Conservation (phyloP, 2,888 invertebrate genomes). For the Spilosoma lubricipeda region DNA sequence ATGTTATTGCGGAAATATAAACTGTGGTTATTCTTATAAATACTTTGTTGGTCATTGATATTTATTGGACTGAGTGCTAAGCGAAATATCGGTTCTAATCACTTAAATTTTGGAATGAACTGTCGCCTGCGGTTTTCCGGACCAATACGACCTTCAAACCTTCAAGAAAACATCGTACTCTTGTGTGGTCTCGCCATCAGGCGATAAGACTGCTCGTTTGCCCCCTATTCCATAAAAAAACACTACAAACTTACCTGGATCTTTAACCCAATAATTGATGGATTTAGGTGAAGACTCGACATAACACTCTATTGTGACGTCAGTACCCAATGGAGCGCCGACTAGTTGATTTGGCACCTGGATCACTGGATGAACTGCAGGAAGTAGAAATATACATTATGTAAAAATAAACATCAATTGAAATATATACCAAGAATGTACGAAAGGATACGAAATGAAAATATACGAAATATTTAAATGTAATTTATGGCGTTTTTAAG, state of each 20-base stretch:
- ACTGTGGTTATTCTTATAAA: conserved; percentile 13
- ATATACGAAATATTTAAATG: neutral
- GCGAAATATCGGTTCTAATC: neutral
- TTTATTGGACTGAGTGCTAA: neutral
- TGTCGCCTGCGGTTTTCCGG: neutral
- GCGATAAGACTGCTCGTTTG: no score
- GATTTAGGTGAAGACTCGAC: conserved; percentile 96
- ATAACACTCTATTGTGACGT: conserved; percentile 94
- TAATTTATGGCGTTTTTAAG: neutral
- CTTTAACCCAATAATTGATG: conserved; percentile 96
- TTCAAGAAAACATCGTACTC: no score
- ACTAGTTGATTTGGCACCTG: conserved; percentile 96
- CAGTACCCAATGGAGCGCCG: conserved; percentile 93
- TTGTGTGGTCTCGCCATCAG: no score
- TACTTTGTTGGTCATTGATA: neutral
- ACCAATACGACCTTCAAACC: no score
- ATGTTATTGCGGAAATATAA: conserved; percentile 27
- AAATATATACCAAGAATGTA: neutral
- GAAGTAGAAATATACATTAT: conserved; percentile 20
- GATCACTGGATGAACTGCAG: conserved; percentile 94
- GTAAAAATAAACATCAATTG: neutral
- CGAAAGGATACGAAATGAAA: neutral
- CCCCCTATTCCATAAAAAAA: no score
- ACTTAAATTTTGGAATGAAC: no score
- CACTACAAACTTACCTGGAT: conserved; percentile 85